Evolutionary conservation across 1,140 invertebrate species (phyloP).

Genomic region (Neuroterus valhalla): DNA sequence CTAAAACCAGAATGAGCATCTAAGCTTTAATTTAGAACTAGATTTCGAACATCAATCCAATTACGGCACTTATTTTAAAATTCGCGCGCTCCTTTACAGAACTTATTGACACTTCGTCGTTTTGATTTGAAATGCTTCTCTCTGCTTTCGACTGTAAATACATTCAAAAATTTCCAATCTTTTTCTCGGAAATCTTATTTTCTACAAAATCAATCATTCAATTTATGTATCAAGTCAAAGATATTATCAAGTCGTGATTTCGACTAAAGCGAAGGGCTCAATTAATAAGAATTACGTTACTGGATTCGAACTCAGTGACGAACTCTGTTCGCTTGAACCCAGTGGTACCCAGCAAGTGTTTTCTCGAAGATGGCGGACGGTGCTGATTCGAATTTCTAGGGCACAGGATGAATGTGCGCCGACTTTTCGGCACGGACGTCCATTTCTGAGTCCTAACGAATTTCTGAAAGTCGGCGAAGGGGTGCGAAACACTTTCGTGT

Average conservation of each 20-base stretch:
- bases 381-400: slow-evolving; percentile 60
- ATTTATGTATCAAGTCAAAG: too few species aligned
- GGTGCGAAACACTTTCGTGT: background rate
- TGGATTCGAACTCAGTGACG: slow-evolving; percentile 41
- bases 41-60: too few species aligned
- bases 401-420: slow-evolving; percentile 61
- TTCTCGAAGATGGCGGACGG: slow-evolving; percentile 63
- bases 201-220: too few species aligned
- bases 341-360: slow-evolving; percentile 62
- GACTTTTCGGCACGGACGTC: slow-evolving; percentile 40
- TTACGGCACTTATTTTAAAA: too few species aligned
- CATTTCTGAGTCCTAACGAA: slow-evolving; percentile 30
- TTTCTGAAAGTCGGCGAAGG: slow-evolving; percentile 7
- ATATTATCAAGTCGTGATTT: background rate
- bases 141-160: too few species aligned
- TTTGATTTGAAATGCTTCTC: too few species aligned
- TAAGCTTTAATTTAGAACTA: too few species aligned
- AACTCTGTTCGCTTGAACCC: slow-evolving; percentile 41
- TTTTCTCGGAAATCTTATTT: too few species aligned
- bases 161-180: too few species aligned
- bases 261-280: background rate
- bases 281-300: slow-evolving; percentile 35
- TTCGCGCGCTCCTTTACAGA: too few species aligned
- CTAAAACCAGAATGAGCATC: too few species aligned
- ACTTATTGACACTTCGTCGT: too few species aligned